phyloP scores from a whole-genome alignment of 1,140 invertebrate genomes.

The Delia radicum region DNA sequence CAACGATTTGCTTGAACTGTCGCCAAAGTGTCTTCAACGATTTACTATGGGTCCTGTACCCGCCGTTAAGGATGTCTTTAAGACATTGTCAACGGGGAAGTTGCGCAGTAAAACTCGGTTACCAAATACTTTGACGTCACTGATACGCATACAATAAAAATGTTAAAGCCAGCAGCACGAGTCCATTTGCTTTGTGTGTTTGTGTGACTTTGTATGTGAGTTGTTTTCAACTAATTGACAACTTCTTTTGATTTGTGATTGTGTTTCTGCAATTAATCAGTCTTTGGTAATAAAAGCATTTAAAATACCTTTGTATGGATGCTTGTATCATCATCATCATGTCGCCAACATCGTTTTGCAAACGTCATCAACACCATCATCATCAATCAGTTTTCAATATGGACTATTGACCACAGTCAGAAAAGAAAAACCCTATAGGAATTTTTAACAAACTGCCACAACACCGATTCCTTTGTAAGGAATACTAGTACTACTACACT shows the following conservation, averaged over 20 bases:
- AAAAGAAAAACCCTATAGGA: too few species aligned
- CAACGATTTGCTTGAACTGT: too few species aligned
- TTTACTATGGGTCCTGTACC: too few species aligned
- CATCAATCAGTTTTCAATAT: constrained; percentile 20
- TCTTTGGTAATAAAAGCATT: constrained; percentile 20
- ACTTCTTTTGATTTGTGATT: constrained; percentile 21
- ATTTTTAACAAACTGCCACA: too few species aligned
- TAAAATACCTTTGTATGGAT: constrained; percentile 2
- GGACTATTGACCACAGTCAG: neutral
- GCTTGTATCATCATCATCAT: neutral
- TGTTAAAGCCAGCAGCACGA: neutral
- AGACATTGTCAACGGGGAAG: too few species aligned
- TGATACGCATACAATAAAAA: neutral
- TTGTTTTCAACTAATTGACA: constrained; percentile 13
- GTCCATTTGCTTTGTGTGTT: neutral
- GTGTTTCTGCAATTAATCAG: constrained; percentile 14
- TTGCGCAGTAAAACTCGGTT: too few species aligned
- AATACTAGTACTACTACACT: too few species aligned
- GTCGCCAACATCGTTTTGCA: neutral
- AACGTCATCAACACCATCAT: neutral
- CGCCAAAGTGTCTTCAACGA: too few species aligned
- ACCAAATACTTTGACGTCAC: neutral
- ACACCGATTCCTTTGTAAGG: too few species aligned
- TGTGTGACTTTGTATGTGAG: neutral
- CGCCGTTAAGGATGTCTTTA: too few species aligned